Evolutionary conservation across 2,113 vertebrate species (phyloP).

Genomic region (Pedionomus torquatus): DNA sequence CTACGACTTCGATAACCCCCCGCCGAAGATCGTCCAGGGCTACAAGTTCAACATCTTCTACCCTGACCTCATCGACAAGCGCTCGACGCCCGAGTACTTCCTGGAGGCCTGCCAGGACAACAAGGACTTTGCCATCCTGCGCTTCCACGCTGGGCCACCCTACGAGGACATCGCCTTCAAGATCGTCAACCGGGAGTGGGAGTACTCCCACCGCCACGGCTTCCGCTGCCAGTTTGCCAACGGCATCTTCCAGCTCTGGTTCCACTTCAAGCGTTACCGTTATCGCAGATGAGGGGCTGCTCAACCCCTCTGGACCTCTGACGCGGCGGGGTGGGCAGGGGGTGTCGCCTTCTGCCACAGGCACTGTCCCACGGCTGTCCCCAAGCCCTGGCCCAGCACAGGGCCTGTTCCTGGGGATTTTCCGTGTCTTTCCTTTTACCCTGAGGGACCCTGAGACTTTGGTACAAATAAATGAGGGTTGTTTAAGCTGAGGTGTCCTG

Average conservation of each 20-base stretch:
- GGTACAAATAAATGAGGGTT: slow-evolving; percentile 21
- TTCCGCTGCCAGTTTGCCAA: slow-evolving; percentile 99
- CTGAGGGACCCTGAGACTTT: not conserved
- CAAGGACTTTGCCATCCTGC: slow-evolving; percentile 94
- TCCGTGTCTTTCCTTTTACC: not conserved
- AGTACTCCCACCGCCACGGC: slow-evolving; percentile 94
- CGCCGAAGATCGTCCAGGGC: slow-evolving; percentile 96
- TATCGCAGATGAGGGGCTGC: slow-evolving; percentile 83
- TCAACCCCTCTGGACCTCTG: rapidly evolving
- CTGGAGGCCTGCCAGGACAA: slow-evolving; percentile 93
- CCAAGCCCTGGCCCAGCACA: not conserved
- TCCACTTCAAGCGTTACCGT: slow-evolving; percentile 97
- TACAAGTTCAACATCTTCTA: slow-evolving; percentile 99
- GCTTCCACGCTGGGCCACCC: slow-evolving; percentile 93
- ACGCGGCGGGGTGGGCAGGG: rapidly evolving
- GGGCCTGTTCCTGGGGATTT: not conserved
- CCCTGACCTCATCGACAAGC: slow-evolving; percentile 95
- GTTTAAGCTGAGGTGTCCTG: not conserved
- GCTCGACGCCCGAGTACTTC: slow-evolving; percentile 95
- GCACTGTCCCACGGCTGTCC: rapidly evolving
- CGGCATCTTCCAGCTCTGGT: slow-evolving; percentile 98
- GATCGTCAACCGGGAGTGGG: slow-evolving; percentile 96
- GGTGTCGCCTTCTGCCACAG: rapidly evolving
- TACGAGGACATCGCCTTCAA: slow-evolving; percentile 99
- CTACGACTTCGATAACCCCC: slow-evolving; percentile 97